Evolutionary conservation across 2,888 invertebrate species (phyloP), one percentile per base, ranked within the genome.

Genomic region (Agriopis aurantiaria): DNA sequence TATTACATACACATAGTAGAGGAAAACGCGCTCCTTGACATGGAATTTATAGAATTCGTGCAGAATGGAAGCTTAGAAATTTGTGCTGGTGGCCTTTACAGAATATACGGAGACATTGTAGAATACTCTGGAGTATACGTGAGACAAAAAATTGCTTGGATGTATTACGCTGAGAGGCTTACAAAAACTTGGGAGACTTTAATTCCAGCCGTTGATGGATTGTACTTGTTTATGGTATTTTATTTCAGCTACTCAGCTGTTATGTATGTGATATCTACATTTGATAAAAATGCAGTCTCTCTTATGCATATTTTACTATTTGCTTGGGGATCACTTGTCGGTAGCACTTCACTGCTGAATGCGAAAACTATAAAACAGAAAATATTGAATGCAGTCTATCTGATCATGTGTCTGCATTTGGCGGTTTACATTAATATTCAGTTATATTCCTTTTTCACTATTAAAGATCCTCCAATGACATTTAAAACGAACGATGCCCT

Each of bases 111-210:
- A 8, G 83, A 89, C n/a, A 3, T 69, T 0, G 87, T 93, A 0
- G 84, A 81, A 5, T 93, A 92, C 71, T 91, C 92, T 1, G 92
- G 92, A 0, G 68, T 86, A 1, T 92, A 93, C 65, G 78, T 79
- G 0, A 79, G 82, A 23, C 90, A 92, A 78, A 75, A 78, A 0
- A 70, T 89, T 1, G 72, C 84, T 53, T 93, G 91, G 91, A 77
- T 87, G 0, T 93, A 92, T 59, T 73, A 82, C 8, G 87, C 82
- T 0, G 82, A 89, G 68, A 81, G 92, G 75, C 71, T 71, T 0
- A 75, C 78, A 1, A 82, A 84, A 71, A 85, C 88, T 11, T 93
- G 91, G 92, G 71, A 83, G 53, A 86, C 82, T 59, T 77, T 92
- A 11, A 56, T 86, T 0, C 52, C 40, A 1, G 91, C 88, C 77